Conservation (phyloP, 2,113 vertebrate species). For the Cervus canadensis region DNA sequence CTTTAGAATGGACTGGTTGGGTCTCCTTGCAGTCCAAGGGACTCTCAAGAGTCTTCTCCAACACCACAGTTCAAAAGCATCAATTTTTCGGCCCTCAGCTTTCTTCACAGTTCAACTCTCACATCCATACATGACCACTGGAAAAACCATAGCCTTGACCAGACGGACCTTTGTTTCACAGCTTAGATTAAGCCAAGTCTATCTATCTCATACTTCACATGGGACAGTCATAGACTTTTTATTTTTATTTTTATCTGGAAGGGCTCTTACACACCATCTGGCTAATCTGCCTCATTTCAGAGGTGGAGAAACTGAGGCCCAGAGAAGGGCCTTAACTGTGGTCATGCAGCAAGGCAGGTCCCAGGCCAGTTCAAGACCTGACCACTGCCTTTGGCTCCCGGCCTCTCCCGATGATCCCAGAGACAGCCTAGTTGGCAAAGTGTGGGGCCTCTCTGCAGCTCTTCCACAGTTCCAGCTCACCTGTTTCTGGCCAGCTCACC, state of each 20-base stretch:
- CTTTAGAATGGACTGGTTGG: no score
- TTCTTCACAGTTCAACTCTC: no score
- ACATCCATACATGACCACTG: no score
- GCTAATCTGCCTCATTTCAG: neutral
- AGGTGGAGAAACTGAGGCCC: neutral
- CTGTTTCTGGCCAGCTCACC: neutral
- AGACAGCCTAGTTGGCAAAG: no score
- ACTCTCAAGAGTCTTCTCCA: no score
- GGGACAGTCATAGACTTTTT: rapidly evolving
- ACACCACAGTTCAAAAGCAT: no score
- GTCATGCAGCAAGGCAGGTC: neutral
- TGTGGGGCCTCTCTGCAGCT: rapidly evolving
- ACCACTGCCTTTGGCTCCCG: neutral
- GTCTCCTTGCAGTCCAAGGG: no score
- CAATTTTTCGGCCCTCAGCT: no score
- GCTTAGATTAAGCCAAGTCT: neutral
- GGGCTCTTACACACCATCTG: no score
- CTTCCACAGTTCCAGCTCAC: neutral
- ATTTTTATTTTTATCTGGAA: neutral
- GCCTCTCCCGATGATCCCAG: neutral
- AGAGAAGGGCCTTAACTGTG: neutral
- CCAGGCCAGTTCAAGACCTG: rapidly evolving
- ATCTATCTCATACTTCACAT: neutral
- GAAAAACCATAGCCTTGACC: no score
- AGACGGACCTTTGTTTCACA: neutral